phyloP scores from a whole-genome alignment of 2,888 invertebrate species.

The Xanthia togata region DNA sequence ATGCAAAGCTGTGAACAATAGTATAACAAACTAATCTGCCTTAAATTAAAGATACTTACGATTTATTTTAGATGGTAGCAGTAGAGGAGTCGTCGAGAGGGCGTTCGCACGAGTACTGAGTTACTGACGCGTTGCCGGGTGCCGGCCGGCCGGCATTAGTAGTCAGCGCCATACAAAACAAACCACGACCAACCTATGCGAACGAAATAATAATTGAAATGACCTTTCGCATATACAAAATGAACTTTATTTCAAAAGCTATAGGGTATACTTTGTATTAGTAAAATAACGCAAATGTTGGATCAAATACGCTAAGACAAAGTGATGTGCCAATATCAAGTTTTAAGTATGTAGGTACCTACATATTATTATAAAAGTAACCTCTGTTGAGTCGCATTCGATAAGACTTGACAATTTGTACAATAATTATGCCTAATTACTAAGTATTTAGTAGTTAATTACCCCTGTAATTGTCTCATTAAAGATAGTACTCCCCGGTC shows the following conservation, averaged over 20 bases:
- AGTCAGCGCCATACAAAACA: constrained; percentile 19
- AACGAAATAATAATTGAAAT: constrained; percentile 33
- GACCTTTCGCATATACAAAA: background rate
- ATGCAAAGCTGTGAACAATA: background rate
- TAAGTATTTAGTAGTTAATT: background rate
- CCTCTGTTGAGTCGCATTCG: constrained; percentile 13
- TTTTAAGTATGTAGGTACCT: background rate
- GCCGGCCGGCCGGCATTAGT: constrained; percentile 48
- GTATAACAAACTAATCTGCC: background rate
- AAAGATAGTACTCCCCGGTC: constrained; percentile 1
- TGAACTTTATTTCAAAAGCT: fast-evolving
- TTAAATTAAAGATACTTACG: constrained; percentile 26
- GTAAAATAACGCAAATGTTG: constrained; percentile 19
- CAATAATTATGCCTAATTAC: constrained; percentile 4
- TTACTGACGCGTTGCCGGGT: background rate
- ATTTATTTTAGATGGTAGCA: constrained; percentile 15
- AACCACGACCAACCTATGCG: constrained; percentile 24
- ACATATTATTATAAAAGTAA: background rate
- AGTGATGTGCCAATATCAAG: constrained; percentile 23
- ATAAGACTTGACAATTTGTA: constrained; percentile 9
- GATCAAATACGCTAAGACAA: background rate
- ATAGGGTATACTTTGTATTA: constrained; percentile 13
- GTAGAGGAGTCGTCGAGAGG: background rate
- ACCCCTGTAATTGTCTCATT: constrained; percentile 11
- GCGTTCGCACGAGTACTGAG: constrained; percentile 36